A percentile compares a stretch with the other conserved stretches of the same genome.
Conservation (phyloP, 1,140 invertebrate genomes). For the Drosophila busckii region DNA sequence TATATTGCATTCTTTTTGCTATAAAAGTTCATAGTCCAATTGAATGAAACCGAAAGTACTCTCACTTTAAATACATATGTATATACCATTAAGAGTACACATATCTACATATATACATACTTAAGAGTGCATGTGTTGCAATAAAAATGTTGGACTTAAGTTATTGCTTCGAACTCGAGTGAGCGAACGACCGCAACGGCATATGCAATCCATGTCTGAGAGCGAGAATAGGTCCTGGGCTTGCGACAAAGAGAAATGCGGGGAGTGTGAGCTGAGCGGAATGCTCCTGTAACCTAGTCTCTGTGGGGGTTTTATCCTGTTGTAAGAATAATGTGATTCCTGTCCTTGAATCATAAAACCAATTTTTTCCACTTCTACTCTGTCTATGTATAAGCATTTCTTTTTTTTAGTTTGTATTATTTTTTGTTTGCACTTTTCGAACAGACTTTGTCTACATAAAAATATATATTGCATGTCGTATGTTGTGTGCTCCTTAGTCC, state of each 20-base stretch:
- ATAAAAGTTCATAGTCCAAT: conserved; percentile 68
- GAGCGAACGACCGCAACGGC: conserved; percentile 52
- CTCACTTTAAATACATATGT: conserved; percentile 20
- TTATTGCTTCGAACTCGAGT: conserved; percentile 62
- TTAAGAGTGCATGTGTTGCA: conserved; percentile 58
- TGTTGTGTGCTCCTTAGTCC: conserved; percentile 48
- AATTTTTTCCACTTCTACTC: conserved; percentile 69
- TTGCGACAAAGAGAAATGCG: conserved; percentile 10
- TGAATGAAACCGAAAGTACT: conserved; percentile 73
- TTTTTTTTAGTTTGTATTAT: conserved; percentile 38
- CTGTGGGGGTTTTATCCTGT: conserved; percentile 62
- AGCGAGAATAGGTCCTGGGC: conserved; percentile 23
- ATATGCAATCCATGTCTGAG: no score
- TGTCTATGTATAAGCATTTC: conserved; percentile 45
- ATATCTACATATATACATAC: conserved; percentile 20
- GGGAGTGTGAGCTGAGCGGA: background rate
- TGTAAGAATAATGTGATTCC: conserved; percentile 77
- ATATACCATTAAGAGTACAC: background rate
- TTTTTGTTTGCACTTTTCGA: conserved; percentile 74
- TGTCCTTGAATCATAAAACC: conserved; percentile 76
- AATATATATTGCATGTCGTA: conserved; percentile 68
- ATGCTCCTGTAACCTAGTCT: conserved; percentile 56
- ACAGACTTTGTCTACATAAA: conserved; percentile 75
- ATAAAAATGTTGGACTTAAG: conserved; percentile 76
- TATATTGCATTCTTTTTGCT: conserved; percentile 64